Percentiles rank a stretch among this genome's conserved stretches.
These are phyloP conservation scores for Omphaloscelis lunosa DNA, from an alignment of 2,888 invertebrate species.

Conservation along the genomic window DNA sequence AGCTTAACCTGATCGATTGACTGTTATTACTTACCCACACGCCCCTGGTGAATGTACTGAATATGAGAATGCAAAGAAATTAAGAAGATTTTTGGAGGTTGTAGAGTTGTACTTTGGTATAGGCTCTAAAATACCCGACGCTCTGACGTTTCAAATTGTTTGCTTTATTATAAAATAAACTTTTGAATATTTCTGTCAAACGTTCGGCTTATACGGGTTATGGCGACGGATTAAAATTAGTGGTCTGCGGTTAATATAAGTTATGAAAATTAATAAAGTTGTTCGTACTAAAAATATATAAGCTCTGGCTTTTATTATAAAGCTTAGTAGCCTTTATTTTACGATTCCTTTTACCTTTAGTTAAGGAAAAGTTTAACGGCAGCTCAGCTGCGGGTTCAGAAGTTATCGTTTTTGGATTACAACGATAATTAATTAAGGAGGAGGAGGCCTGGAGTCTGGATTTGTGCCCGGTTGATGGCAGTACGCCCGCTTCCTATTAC, in stretches of 20 bases:
- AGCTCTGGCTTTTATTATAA: slow-evolving; percentile 22
- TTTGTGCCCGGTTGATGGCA: too few relatives aligned
- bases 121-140: not conserved
- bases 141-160: not conserved
- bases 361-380: not conserved
- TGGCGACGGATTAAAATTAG: slow-evolving; percentile 36
- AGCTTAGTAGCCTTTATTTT: slow-evolving; percentile 11
- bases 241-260: slow-evolving; percentile 34
- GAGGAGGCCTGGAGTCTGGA: too few relatives aligned
- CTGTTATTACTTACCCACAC: too few relatives aligned
- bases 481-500: too few relatives aligned
- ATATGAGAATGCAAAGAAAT: not conserved
- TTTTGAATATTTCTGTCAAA: slow-evolving; percentile 32
- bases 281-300: slow-evolving; percentile 1
- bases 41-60: not conserved
- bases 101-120: not conserved
- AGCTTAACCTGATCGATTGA: too few relatives aligned
- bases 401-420: not conserved
- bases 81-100: not conserved
- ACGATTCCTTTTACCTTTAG: slow-evolving; percentile 16
- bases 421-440: not conserved
- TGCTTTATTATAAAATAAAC: slow-evolving; percentile 17
- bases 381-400: not conserved
- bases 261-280: slow-evolving; percentile 49
- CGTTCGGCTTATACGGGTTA: not conserved